Conservation (phyloP, 1,140 invertebrate species). For the Brachionus angularis region DNA sequence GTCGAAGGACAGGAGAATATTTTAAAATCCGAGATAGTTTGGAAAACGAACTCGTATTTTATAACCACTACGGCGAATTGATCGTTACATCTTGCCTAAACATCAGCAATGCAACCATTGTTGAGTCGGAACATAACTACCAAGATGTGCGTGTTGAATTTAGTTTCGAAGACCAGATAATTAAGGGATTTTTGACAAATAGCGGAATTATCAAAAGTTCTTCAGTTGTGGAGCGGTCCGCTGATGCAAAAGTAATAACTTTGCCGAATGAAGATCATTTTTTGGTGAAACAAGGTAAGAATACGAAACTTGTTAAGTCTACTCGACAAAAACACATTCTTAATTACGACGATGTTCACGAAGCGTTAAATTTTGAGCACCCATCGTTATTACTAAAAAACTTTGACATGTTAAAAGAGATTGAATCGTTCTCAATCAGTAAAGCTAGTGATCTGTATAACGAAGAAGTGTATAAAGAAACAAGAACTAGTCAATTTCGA, state of each 20-base stretch:
- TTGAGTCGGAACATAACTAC: neutral
- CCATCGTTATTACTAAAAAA: neutral
- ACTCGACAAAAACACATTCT: neutral
- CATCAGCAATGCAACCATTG: neutral
- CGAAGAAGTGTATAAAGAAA: neutral
- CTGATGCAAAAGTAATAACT: neutral
- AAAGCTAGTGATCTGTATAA: neutral
- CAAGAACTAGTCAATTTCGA: no score
- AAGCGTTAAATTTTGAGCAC: neutral
- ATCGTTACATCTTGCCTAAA: slow-evolving; percentile 5
- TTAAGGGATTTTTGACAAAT: slow-evolving; percentile 4
- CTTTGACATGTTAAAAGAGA: neutral
- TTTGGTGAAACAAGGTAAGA: neutral
- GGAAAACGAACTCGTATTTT: neutral
- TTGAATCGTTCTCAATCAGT: neutral
- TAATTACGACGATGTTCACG: slow-evolving; percentile 4
- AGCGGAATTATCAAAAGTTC: slow-evolving; percentile 9
- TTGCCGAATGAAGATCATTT: neutral
- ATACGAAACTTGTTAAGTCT: neutral
- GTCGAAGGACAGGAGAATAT: neutral
- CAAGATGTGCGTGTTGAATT: neutral
- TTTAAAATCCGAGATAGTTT: neutral
- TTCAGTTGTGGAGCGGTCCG: neutral
- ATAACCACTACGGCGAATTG: slow-evolving; percentile 5
- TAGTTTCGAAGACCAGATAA: neutral